A percentile compares a stretch with the other conserved stretches of the same genome.
These are phyloP conservation scores for Herpetotheres cachinnans DNA, from an alignment of 2,113 vertebrate genomes.

Conservation along the genomic window DNA sequence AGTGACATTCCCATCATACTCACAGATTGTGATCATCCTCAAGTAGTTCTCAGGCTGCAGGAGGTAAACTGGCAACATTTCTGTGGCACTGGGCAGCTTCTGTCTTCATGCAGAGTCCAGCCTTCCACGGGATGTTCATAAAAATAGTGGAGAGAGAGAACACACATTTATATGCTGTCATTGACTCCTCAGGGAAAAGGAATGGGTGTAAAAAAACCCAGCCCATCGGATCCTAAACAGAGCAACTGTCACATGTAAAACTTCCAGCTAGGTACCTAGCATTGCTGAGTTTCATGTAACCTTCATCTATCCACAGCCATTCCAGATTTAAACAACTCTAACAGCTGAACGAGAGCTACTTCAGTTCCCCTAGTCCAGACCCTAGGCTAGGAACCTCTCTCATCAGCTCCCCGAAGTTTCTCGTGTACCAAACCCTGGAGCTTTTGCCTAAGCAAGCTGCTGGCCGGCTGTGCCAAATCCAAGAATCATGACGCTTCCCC, in stretches of 20 bases:
- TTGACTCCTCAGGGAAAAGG: not conserved
- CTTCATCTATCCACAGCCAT: not conserved
- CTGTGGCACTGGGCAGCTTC: not conserved
- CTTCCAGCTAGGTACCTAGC: not conserved
- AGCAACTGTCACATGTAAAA: not conserved
- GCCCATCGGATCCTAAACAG: not conserved
- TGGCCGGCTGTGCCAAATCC: not conserved
- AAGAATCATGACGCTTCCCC: not conserved
- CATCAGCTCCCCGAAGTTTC: not conserved
- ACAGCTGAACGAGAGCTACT: not conserved
- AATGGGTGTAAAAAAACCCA: not conserved
- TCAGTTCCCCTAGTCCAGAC: not conserved
- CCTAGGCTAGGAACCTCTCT: not conserved
- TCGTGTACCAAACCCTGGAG: not conserved
- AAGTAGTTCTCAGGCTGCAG: not conserved
- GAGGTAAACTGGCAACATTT: not conserved
- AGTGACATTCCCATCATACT: not conserved
- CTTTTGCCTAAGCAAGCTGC: not conserved
- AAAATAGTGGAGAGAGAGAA: not conserved
- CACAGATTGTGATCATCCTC: no score
- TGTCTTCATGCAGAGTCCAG: not conserved
- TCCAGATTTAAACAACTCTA: not conserved
- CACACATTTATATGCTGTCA: not conserved
- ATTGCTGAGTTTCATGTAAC: not conserved
- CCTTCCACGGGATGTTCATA: not conserved